A percentile compares a stretch with the other conserved stretches of the same genome.
These are phyloP conservation scores for Eristalis intricaria DNA, from an alignment of 2,888 invertebrate species.

Conservation along the genomic window DNA sequence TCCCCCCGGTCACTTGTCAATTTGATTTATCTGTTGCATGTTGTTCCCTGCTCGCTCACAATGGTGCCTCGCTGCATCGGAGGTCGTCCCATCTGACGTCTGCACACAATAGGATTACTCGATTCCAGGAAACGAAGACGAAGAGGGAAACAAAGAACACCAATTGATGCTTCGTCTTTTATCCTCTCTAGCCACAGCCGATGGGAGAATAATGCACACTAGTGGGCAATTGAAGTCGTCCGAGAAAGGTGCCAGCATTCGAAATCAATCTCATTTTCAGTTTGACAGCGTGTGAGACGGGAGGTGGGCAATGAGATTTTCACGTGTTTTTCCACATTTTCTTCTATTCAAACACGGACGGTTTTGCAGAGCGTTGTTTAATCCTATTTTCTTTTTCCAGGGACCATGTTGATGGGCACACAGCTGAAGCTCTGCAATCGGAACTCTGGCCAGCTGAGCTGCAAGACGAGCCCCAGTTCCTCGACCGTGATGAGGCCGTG, in stretches of 20 bases:
- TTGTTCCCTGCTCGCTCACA: conserved; percentile 39
- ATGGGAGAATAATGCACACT: not conserved
- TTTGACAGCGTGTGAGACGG: not conserved
- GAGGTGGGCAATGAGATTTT: not conserved
- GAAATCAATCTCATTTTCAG: not conserved
- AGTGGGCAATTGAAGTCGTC: not conserved
- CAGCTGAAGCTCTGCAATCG: conserved; percentile 47
- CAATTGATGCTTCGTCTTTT: conserved; percentile 18
- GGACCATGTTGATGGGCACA: conserved; percentile 36
- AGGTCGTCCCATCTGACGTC: conserved; percentile 42
- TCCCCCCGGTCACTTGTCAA: conserved; percentile 55
- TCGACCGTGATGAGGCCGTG: conserved; percentile 23
- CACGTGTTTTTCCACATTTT: not conserved
- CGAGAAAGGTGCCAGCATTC: not conserved
- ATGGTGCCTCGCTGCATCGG: conserved; percentile 37
- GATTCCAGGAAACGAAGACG: conserved; percentile 32
- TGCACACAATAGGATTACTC: conserved; percentile 45
- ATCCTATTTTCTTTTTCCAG: conserved; percentile 6
- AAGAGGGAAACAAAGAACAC: conserved; percentile 7
- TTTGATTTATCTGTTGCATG: conserved; percentile 68
- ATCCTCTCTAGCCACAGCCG: not conserved
- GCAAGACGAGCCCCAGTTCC: not conserved
- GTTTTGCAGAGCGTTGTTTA: not conserved
- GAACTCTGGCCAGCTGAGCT: not conserved
- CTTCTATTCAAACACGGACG: too few species aligned